A percentile compares a stretch with the other conserved stretches of the same genome.
Conservation (phyloP, 1,140 invertebrate species). For the Plectrocnemia conspersa region DNA sequence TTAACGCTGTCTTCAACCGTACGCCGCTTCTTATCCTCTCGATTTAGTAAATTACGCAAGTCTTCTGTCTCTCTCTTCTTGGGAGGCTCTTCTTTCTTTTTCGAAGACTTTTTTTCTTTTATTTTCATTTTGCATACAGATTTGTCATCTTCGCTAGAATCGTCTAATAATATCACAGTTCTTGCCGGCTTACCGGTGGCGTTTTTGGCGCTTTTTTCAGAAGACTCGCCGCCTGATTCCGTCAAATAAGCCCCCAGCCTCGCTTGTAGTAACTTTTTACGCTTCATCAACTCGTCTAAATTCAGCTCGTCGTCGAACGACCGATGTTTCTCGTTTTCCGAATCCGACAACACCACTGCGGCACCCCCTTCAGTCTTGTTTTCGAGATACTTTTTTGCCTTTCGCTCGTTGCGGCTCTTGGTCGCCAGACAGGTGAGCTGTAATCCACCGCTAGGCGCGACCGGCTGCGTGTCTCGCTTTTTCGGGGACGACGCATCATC, state of each 20-base stretch:
- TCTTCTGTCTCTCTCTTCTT: slow-evolving; percentile 42
- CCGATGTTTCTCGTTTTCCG: slow-evolving; percentile 64
- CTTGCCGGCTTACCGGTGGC: slow-evolving; percentile 42
- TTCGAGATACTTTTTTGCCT: slow-evolving; percentile 41
- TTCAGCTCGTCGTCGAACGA: slow-evolving; percentile 83
- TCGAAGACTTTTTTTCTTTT: slow-evolving; percentile 15
- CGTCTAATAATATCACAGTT: slow-evolving; percentile 46
- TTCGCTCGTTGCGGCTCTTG: slow-evolving; percentile 40
- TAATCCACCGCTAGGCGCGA: slow-evolving; percentile 22
- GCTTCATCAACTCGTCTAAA: slow-evolving; percentile 81
- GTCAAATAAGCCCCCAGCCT: slow-evolving; percentile 56
- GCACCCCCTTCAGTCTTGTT: slow-evolving; percentile 28
- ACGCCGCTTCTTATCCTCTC: slow-evolving; percentile 42
- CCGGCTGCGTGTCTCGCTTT: slow-evolving; percentile 36
- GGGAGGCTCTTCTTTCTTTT: slow-evolving; percentile 23
- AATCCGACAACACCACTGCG: slow-evolving; percentile 66
- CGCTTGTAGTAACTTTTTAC: slow-evolving; percentile 70
- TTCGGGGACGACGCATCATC: slow-evolving; percentile 37
- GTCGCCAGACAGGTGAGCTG: slow-evolving; percentile 22
- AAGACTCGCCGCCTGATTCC: slow-evolving; percentile 43
- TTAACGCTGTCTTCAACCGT: slow-evolving; percentile 38
- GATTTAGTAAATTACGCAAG: slow-evolving; percentile 43
- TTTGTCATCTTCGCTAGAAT: slow-evolving; percentile 20
- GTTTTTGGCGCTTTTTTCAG: slow-evolving; percentile 38
- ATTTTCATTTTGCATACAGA: slow-evolving; percentile 9